A percentile compares a stretch with the other conserved stretches of the same genome.
These are phyloP conservation scores for Oncorhynchus clarkii DNA, from an alignment of 2,113 vertebrate genomes.

Conservation along the genomic window DNA sequence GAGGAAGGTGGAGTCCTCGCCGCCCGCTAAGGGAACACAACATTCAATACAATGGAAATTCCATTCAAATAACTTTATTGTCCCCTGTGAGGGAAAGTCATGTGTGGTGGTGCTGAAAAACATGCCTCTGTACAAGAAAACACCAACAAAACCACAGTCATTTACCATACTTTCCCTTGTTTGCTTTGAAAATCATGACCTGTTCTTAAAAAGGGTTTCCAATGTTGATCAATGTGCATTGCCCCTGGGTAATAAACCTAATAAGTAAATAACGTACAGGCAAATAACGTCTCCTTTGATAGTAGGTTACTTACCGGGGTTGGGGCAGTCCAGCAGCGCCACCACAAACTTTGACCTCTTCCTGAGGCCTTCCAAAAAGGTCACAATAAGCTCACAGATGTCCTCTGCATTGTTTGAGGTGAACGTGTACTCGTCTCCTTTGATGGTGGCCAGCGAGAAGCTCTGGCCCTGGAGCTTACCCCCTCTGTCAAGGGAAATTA, in stretches of 20 bases:
- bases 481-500: conserved; percentile 71
- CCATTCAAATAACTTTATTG: too few relatives aligned
- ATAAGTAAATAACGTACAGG: neutral
- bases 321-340: conserved; percentile 89
- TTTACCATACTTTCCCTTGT: neutral
- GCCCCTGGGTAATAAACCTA: neutral
- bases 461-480: conserved; percentile 91
- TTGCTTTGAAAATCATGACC: neutral
- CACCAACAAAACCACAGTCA: neutral
- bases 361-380: conserved; percentile 92
- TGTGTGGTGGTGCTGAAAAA: too few relatives aligned
- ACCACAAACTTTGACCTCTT: conserved; percentile 94
- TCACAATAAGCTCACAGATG: conserved; percentile 91
- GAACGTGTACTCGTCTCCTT: conserved; percentile 97
- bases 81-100: too few relatives aligned
- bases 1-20: conserved; percentile 87
- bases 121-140: neutral
- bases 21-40: conserved; percentile 72
- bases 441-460: conserved; percentile 93
- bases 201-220: neutral
- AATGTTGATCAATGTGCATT: neutral
- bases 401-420: conserved; percentile 96
- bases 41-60: too few relatives aligned
- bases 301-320: conserved; percentile 77
- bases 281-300: neutral